phyloP scores from a whole-genome alignment of 2,797 vertebrate species.

The Cirrhinus mrigala region DNA sequence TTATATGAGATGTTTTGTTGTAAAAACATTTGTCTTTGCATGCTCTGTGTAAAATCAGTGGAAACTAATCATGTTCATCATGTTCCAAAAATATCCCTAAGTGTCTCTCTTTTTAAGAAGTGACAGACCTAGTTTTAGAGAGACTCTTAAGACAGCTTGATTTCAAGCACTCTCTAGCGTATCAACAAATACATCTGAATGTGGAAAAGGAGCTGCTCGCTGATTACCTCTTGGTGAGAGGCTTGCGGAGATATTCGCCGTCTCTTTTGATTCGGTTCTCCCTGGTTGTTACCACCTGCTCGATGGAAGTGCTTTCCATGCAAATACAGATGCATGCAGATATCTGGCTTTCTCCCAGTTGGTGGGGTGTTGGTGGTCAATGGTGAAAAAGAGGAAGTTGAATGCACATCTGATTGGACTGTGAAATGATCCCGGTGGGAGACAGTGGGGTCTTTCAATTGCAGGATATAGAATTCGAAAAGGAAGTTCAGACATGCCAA shows the following conservation, averaged over 20 bases:
- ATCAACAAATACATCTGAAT: slow-evolving; percentile 59
- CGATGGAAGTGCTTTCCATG: slow-evolving; percentile 58
- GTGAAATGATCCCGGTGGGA: slow-evolving; percentile 56
- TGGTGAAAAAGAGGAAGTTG: slow-evolving; percentile 64
- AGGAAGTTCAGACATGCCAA: slow-evolving; percentile 44
- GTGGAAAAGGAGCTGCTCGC: slow-evolving; percentile 38
- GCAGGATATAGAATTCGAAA: slow-evolving; percentile 34
- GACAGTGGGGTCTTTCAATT: slow-evolving; percentile 45
- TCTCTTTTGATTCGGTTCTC: slow-evolving; percentile 48
- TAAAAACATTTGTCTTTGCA: neutral
- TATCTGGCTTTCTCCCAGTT: slow-evolving; percentile 60
- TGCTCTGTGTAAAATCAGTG: neutral
- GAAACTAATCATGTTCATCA: slow-evolving; percentile 31
- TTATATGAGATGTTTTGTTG: neutral
- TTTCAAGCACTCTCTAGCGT: slow-evolving; percentile 56
- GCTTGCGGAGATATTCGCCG: slow-evolving; percentile 47
- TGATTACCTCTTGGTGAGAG: slow-evolving; percentile 61
- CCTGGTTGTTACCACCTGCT: slow-evolving; percentile 68
- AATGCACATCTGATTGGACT: slow-evolving; percentile 70
- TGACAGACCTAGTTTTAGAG: slow-evolving; percentile 59
- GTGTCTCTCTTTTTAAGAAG: slow-evolving; percentile 38
- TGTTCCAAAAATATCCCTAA: slow-evolving; percentile 42
- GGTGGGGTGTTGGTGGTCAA: slow-evolving; percentile 62
- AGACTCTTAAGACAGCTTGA: slow-evolving; percentile 55
- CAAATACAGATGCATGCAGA: slow-evolving; percentile 56